Percentiles rank a stretch among this genome's conserved stretches.
phyloP scores from a whole-genome alignment of 2,888 invertebrate genomes.

The Apantesis nais region DNA sequence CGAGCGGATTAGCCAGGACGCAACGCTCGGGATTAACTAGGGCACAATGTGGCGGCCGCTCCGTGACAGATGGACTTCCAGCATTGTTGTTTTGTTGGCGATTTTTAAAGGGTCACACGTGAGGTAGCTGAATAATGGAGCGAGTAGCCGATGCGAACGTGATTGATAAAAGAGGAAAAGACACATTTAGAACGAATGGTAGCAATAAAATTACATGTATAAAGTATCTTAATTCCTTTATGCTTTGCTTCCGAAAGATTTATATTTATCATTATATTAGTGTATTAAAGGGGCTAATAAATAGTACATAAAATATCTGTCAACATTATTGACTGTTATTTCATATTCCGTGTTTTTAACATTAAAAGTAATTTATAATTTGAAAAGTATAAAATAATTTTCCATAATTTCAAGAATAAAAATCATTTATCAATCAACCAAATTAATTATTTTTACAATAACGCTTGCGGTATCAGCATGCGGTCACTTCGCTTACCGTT shows the following conservation, averaged over 20 bases:
- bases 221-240: background rate
- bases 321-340: too few species aligned
- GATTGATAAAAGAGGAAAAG: constrained; percentile 29
- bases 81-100: constrained; percentile 44
- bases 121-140: constrained; percentile 43
- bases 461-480: too few species aligned
- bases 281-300: too few species aligned
- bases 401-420: too few species aligned
- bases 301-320: too few species aligned
- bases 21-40: constrained; percentile 55
- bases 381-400: too few species aligned
- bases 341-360: too few species aligned
- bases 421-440: too few species aligned
- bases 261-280: background rate
- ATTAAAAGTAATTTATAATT: too few species aligned
- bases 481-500: too few species aligned
- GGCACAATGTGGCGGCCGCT: constrained; percentile 62
- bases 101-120: constrained; percentile 37
- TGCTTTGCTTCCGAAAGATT: background rate
- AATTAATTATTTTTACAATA: too few species aligned
- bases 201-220: background rate
- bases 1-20: constrained; percentile 61
- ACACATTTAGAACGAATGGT: constrained; percentile 11
- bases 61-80: constrained; percentile 54
- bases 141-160: constrained; percentile 25